Conservation (phyloP, 2,888 invertebrate genomes). For the Phyllotreta striolata region DNA sequence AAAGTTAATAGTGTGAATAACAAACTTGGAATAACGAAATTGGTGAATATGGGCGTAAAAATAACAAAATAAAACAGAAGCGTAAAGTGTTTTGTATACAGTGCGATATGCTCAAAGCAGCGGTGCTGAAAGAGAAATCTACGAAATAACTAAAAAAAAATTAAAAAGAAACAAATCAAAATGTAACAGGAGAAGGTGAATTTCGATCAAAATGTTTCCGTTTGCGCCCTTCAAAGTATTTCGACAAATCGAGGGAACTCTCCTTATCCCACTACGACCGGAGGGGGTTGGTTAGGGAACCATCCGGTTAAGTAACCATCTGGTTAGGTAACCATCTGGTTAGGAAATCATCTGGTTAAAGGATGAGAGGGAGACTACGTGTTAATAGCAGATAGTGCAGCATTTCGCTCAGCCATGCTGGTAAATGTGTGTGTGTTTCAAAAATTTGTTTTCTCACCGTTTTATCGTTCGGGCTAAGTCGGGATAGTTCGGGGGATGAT, state of each 20-base stretch:
- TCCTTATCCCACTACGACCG: constrained; percentile 76
- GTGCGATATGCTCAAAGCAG: constrained; percentile 42
- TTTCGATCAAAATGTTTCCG: constrained; percentile 44
- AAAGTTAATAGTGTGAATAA: too few relatives aligned
- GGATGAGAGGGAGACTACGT: constrained; percentile 45
- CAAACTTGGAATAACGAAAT: too few relatives aligned
- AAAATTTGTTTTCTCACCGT: constrained; percentile 57
- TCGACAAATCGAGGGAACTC: constrained; percentile 69
- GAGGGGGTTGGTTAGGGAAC: constrained; percentile 50
- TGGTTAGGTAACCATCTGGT: too few relatives aligned
- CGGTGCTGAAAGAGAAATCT: constrained; percentile 46
- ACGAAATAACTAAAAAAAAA: constrained; percentile 25
- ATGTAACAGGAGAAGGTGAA: constrained; percentile 62
- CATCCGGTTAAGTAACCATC: constrained; percentile 55
- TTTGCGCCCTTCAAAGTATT: constrained; percentile 27
- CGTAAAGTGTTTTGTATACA: constrained; percentile 33
- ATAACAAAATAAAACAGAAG: constrained; percentile 1
- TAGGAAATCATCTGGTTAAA: constrained; percentile 56
- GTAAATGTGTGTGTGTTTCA: constrained; percentile 42
- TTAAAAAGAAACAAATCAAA: too few relatives aligned
- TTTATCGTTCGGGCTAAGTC: constrained; percentile 36
- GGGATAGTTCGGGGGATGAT: constrained; percentile 11
- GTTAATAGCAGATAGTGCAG: constrained; percentile 52
- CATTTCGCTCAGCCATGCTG: constrained; percentile 53
- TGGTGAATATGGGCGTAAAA: too few relatives aligned